phyloP scores from a whole-genome alignment of 1,140 invertebrate genomes.

The Medauroidea extradentata region DNA sequence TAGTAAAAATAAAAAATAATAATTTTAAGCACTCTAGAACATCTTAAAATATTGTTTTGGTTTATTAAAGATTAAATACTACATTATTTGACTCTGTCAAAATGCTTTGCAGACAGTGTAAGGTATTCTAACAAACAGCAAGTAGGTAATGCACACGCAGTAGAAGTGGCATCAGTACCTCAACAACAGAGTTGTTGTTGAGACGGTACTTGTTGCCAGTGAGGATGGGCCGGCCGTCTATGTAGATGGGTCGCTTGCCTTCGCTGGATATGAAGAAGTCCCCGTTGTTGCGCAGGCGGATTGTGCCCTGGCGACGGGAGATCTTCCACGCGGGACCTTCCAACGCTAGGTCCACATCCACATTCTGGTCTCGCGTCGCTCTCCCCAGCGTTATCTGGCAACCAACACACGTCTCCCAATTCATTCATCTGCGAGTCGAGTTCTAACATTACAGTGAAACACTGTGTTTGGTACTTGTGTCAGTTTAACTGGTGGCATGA shows the following conservation, averaged over 20 bases:
- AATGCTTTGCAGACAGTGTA: neutral
- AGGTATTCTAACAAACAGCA: neutral
- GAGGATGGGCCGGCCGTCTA: slow-evolving; percentile 86
- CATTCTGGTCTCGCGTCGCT: slow-evolving; percentile 78
- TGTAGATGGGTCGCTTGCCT: slow-evolving; percentile 90
- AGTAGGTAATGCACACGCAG: neutral
- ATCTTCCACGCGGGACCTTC: slow-evolving; percentile 88
- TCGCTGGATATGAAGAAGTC: slow-evolving; percentile 94
- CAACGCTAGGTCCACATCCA: slow-evolving; percentile 91
- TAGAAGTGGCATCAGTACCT: slow-evolving; percentile 65
- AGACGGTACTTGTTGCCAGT: slow-evolving; percentile 82
- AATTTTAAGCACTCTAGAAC: neutral
- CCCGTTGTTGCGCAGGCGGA: slow-evolving; percentile 84
- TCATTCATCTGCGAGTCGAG: too few species aligned
- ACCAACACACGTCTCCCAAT: too few species aligned
- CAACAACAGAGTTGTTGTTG: slow-evolving; percentile 90
- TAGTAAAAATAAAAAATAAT: too few species aligned
- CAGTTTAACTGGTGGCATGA: too few species aligned
- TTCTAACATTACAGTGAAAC: too few species aligned
- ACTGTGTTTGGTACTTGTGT: too few species aligned
- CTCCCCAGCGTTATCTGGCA: slow-evolving; percentile 85
- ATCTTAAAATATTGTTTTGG: neutral
- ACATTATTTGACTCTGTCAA: neutral
- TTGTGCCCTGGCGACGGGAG: slow-evolving; percentile 81
- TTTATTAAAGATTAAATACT: neutral